Evolutionary conservation across 2,888 invertebrate species (phyloP), one percentile per base, ranked within the genome.

Genomic region (Cacoxenus indagator): DNA sequence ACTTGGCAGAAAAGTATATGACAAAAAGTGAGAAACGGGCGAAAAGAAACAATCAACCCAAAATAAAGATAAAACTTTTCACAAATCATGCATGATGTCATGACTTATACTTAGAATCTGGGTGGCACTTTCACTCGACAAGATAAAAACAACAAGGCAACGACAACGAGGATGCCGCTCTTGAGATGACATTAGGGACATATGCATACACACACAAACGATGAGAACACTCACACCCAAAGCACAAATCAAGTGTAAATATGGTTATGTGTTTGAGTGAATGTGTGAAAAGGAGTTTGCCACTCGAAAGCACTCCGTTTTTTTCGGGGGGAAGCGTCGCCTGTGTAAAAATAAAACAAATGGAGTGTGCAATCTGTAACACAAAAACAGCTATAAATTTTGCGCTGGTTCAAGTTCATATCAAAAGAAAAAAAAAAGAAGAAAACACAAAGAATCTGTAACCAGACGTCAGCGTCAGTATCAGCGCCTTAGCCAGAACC

Each of bases 301-400:
- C 43, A 45, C 51, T 24, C 17, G 24, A 17, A 45, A 26, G 43
- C 17, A 43, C 26, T n/a, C 22, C n/a, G 14, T 19, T 31, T 22
- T n/a, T 6, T 31, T 17, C 3, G 64, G 24, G 5, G 11, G n/a
- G 11, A 27, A 65, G 24, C 19, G 0, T 43, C 46, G 8, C 19
- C 5, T 6, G 78, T 74, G 76, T 76, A 75, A 81, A 71, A 83
- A 77, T 76, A 84, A 81, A 82, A 83, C 80, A 81, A 82, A 82
- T 82, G 84, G 80, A 78, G 84, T 84, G 82, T 82, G 82, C 82
- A 82, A 82, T 84, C 82, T 81, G 83, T 76, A 78, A 83, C 78
- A n/a, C n/a, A 57, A 55, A 81, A 83, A 81, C 84, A 83, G 80
- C 75, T 81, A 83, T 83, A 83, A 81, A 81, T 83, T 78, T 76